Evolutionary conservation across 2,888 invertebrate species (phyloP).

Genomic region (Macaria liturata): DNA sequence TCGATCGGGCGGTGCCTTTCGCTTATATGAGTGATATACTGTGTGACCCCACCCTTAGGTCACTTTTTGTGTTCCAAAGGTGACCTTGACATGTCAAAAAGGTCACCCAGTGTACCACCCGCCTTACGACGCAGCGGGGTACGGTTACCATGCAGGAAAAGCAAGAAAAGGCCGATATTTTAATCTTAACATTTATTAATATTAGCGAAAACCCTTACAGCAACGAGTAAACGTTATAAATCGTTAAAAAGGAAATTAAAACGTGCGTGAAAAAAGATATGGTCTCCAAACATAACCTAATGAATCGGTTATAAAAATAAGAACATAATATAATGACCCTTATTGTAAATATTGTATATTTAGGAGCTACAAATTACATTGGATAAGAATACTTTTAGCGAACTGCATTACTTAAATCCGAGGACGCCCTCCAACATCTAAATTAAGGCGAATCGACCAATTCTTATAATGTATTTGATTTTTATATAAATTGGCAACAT

Average conservation of each 20-base stretch:
- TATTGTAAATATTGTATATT: constrained; percentile 38
- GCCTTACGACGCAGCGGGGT: constrained; percentile 25
- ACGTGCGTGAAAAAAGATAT: constrained; percentile 53
- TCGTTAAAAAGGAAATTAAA: constrained; percentile 48
- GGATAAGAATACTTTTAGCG: constrained; percentile 7
- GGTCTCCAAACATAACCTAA: constrained; percentile 47
- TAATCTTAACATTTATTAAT: constrained; percentile 73
- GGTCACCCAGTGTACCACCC: too few relatives aligned
- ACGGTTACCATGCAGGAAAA: constrained; percentile 72
- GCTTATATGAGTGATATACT: too few relatives aligned
- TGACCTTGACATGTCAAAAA: too few relatives aligned
- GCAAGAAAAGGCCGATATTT: constrained; percentile 77
- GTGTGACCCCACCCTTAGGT: too few relatives aligned
- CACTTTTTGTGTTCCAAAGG: too few relatives aligned
- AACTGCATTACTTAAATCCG: too few relatives aligned
- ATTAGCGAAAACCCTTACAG: constrained; percentile 73
- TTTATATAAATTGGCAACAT: too few relatives aligned
- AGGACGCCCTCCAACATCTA: too few relatives aligned
- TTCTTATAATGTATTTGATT: too few relatives aligned
- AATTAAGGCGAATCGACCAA: too few relatives aligned
- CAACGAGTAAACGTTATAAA: constrained; percentile 52
- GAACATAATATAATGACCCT: constrained; percentile 65
- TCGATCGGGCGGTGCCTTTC: too few relatives aligned
- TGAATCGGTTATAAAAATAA: constrained; percentile 72
- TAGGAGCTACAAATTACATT: constrained; percentile 44